phyloP scores from a whole-genome alignment of 1,140 invertebrate genomes.

The Aphelenchoides avenae region DNA sequence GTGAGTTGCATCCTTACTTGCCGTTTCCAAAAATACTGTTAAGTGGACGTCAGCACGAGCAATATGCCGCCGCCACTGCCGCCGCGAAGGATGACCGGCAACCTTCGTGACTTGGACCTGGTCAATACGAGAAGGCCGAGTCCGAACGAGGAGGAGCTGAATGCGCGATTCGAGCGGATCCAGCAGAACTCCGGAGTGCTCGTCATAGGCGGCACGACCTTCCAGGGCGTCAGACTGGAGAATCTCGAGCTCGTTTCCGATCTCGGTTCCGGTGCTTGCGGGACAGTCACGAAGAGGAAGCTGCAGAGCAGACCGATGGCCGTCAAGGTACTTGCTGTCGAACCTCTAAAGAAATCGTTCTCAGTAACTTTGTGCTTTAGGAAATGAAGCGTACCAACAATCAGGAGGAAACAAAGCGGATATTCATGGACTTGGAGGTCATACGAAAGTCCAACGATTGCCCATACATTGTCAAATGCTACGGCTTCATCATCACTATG shows the following conservation, averaged over 20 bases:
- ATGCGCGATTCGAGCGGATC: constrained; percentile 26
- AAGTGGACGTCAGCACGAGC: constrained; percentile 8
- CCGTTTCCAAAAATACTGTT: neutral
- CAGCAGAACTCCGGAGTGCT: constrained; percentile 31
- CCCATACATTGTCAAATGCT: constrained; percentile 90
- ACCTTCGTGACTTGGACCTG: too few species aligned
- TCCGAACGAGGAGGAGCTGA: constrained; percentile 20
- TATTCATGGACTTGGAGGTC: constrained; percentile 96
- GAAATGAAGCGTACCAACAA: constrained; percentile 96
- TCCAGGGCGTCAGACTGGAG: constrained; percentile 22
- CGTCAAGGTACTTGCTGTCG: constrained; percentile 28
- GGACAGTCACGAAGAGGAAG: constrained; percentile 26
- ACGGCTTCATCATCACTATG: constrained; percentile 92
- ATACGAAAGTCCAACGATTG: constrained; percentile 92
- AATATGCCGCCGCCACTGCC: too few species aligned
- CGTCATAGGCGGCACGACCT: constrained; percentile 30
- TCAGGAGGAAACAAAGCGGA: constrained; percentile 90
- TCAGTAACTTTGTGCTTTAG: constrained; percentile 62
- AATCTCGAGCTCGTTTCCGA: constrained; percentile 14
- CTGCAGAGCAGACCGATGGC: constrained; percentile 32
- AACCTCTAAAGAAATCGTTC: neutral
- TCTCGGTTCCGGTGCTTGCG: constrained; percentile 32
- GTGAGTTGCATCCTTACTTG: constrained; percentile 17
- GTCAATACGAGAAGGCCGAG: constrained; percentile 9
- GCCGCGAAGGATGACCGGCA: too few species aligned